Evolutionary conservation across 1,140 invertebrate species (phyloP), one percentile per base, ranked within the genome.

Genomic region (Ostrea denselamellosa): DNA sequence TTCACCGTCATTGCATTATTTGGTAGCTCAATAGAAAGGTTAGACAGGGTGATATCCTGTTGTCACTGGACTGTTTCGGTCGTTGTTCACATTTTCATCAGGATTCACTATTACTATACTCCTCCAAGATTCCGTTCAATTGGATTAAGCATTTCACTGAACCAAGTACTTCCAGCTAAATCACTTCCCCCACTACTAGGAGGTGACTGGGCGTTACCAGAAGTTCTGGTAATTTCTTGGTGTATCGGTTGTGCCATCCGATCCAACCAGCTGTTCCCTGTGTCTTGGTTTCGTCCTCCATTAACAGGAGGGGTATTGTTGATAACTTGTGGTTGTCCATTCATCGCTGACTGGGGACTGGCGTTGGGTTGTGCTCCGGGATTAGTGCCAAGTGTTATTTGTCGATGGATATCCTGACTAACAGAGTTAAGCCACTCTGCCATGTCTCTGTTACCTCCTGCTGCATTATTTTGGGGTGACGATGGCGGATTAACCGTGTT

Each of bases 61-160:
- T 8, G 10, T 77, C 28, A 77, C 25, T 28, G 9, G 8, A 28
- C 28, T 77, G 28, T 71, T 77, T 77, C 68, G 10, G 22, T 77
- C 25, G 25, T 77, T 77, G 68, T 0, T 28, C 8, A 77, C 22
- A 17, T 9, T 28, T 77, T 10, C 0, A 77, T 28, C 10, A 28
- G 14, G 25, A 9, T 28, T 77, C 12, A 12, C 14, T 14, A 5
- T 0, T 34, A 77, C 68, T 77, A 77, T 8, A 25, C 12, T 77
- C 68, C 28, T 34, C 68, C 68, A 14, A 77, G 25, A 77, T 25
- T 25, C 28, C 28, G 68, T 28, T 77, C 22, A 28, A 77, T 77
- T 28, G 68, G 68, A 77, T 77, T 34, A 28, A 77, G 2, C 68
- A 77, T 77, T 14, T 77, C 25, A 77, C 28, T 77, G 28, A 77